Evolutionary conservation across 2,888 invertebrate species (phyloP).

Genomic region (Ectemnius cavifrons): DNA sequence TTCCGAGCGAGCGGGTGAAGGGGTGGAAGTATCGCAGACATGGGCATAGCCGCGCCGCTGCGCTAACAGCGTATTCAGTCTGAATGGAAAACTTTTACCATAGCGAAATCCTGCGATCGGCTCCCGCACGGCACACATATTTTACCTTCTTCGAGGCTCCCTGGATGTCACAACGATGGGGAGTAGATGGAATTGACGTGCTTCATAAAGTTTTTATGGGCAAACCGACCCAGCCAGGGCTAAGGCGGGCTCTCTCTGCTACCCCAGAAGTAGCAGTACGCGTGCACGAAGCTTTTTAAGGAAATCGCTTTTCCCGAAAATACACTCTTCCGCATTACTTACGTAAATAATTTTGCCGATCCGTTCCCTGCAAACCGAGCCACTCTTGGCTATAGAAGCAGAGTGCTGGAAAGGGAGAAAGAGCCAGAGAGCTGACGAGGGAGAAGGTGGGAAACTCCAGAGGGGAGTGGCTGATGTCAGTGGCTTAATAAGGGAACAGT

Average conservation of each 20-base stretch:
- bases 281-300: conserved; percentile 31
- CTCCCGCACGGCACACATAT: conserved; percentile 33
- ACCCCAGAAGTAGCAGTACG: conserved; percentile 25
- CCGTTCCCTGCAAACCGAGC: not conserved
- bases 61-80: conserved; percentile 46
- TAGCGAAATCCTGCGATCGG: conserved; percentile 52
- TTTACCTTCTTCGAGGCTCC: conserved; percentile 22
- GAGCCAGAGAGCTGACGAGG: not conserved
- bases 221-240: conserved; percentile 8
- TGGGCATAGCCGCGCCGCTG: conserved; percentile 29
- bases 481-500: not conserved
- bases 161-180: conserved; percentile 23
- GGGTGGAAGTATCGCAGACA: conserved; percentile 29
- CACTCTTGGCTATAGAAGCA: not conserved
- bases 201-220: conserved; percentile 45
- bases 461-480: not conserved
- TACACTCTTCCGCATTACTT: conserved; percentile 1
- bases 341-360: not conserved
- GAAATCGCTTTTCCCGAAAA: conserved; percentile 30
- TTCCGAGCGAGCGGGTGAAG: conserved; percentile 47
- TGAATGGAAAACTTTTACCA: conserved; percentile 58
- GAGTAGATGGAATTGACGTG: conserved; percentile 41
- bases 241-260: conserved; percentile 7
- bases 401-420: not conserved
- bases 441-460: not conserved